Conservation (phyloP, 2,888 invertebrate species). For the Rhingia campestris region DNA sequence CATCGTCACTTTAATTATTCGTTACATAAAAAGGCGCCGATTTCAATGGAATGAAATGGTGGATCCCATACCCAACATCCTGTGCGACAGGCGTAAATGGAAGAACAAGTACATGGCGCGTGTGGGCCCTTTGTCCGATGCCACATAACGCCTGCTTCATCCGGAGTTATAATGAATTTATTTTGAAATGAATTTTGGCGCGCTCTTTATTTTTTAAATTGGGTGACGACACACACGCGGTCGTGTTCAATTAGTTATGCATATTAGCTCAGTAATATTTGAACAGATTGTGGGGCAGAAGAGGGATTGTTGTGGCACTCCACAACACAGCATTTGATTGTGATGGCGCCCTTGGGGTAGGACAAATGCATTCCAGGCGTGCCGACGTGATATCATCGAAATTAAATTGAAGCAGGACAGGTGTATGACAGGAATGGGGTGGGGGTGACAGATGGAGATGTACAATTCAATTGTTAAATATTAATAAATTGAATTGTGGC, state of each 20-base stretch:
- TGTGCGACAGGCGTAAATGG: neutral
- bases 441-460: neutral
- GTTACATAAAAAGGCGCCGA: slow-evolving; percentile 58
- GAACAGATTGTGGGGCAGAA: slow-evolving; percentile 33
- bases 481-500: slow-evolving; percentile 22
- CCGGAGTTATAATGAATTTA: slow-evolving; percentile 32
- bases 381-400: too few species aligned
- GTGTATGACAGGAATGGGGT: neutral
- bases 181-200: slow-evolving; percentile 25
- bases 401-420: slow-evolving; percentile 18
- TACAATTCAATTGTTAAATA: slow-evolving; percentile 24
- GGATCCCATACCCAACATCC: neutral
- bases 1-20: slow-evolving; percentile 62
- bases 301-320: slow-evolving; percentile 4
- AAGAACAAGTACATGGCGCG: slow-evolving; percentile 10
- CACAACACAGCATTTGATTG: slow-evolving; percentile 18
- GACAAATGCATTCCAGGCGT: neutral
- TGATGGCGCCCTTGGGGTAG: slow-evolving; percentile 33
- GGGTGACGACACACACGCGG: slow-evolving; percentile 6
- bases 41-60: slow-evolving; percentile 44
- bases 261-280: slow-evolving; percentile 51
- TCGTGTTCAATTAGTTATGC: slow-evolving; percentile 56
- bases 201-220: neutral
- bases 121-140: neutral
- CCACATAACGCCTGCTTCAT: slow-evolving; percentile 4